Conservation (phyloP, 2,888 invertebrate genomes). For the Plusia festucae region DNA sequence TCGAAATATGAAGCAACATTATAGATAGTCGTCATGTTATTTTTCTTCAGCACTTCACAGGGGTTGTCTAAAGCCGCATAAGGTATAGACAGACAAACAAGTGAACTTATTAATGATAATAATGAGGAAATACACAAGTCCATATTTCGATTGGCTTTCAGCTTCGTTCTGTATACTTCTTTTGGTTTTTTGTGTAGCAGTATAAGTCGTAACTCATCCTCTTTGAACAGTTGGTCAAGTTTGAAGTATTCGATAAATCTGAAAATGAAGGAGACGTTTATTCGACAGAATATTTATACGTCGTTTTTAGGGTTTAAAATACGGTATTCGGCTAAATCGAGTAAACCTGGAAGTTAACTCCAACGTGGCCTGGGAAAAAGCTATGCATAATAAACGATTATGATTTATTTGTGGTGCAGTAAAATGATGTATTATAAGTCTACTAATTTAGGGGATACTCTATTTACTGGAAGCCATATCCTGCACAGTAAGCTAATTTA, state of each 20-base stretch:
- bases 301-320: too few relatives aligned
- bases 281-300: neutral
- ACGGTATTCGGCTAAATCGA: too few relatives aligned
- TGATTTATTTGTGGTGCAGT: too few relatives aligned
- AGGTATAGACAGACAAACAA: slow-evolving; percentile 70
- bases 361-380: too few relatives aligned
- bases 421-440: too few relatives aligned
- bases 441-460: too few relatives aligned
- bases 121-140: slow-evolving; percentile 67
- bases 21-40: slow-evolving; percentile 52
- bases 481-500: too few relatives aligned
- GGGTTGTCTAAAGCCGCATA: slow-evolving; percentile 65
- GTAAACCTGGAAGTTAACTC: too few relatives aligned
- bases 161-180: slow-evolving; percentile 50
- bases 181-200: slow-evolving; percentile 61
- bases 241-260: slow-evolving; percentile 66
- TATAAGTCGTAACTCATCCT: slow-evolving; percentile 52
- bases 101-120: slow-evolving; percentile 64
- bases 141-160: slow-evolving; percentile 58
- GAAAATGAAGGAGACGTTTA: slow-evolving; percentile 29
- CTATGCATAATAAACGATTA: too few relatives aligned
- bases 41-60: slow-evolving; percentile 60
- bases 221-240: slow-evolving; percentile 53
- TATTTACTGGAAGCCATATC: too few relatives aligned
- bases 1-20: slow-evolving; percentile 55